Percentiles rank a stretch among this genome's conserved stretches.
Conservation (phyloP, 2,113 vertebrate genomes). For the Columbina picui region DNA sequence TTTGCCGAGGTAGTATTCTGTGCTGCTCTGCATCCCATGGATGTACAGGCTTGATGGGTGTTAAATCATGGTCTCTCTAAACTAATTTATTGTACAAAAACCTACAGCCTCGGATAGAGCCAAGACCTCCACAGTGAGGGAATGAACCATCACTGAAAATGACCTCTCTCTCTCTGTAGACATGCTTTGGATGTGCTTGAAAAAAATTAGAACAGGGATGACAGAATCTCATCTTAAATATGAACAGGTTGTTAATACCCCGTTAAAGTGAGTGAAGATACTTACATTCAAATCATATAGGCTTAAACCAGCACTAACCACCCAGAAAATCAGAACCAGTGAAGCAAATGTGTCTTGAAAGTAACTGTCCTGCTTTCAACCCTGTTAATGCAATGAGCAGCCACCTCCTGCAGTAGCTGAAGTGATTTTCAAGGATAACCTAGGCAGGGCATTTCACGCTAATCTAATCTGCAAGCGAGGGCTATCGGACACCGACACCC, state of each 20-base stretch:
- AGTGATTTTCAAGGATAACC: conserved; percentile 30
- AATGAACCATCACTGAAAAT: neutral
- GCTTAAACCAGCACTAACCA: neutral
- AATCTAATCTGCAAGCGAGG: neutral
- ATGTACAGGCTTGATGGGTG: neutral
- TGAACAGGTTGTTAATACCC: neutral
- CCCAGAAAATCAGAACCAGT: neutral
- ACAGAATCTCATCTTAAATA: neutral
- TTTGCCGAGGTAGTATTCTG: neutral
- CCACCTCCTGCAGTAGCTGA: conserved; percentile 8
- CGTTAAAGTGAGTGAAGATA: neutral
- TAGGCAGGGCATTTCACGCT: neutral
- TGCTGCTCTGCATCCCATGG: neutral
- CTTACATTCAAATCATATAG: neutral
- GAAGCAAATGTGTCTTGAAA: neutral
- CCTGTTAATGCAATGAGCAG: neutral
- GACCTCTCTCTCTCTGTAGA: neutral
- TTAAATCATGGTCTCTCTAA: neutral
- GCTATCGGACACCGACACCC: conserved; percentile 12
- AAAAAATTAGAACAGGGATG: neutral
- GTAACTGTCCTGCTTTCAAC: neutral
- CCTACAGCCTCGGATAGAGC: rapidly evolving
- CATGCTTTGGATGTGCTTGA: neutral
- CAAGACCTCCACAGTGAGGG: neutral
- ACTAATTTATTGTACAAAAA: neutral